phyloP scores from a whole-genome alignment of 1,140 invertebrate genomes.

The Pachypeltis micranthus region DNA sequence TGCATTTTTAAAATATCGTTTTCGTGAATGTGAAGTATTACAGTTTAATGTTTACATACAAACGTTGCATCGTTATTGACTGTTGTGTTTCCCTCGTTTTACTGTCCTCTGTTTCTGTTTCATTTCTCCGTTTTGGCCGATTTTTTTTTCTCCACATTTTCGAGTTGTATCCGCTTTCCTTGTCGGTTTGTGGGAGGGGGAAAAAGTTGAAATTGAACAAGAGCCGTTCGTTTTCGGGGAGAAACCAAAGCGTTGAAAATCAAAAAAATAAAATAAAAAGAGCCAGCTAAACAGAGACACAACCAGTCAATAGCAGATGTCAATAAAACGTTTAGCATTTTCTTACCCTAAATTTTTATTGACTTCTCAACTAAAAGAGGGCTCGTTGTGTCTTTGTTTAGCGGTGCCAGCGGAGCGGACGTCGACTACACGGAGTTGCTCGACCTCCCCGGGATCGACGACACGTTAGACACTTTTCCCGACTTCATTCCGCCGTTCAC shows the following conservation, averaged over 20 bases:
- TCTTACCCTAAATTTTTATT: not conserved
- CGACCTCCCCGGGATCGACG: not conserved
- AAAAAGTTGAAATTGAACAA: not conserved
- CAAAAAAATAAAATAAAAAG: no score
- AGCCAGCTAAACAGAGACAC: slow-evolving; percentile 16
- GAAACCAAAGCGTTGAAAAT: no score
- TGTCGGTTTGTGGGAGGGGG: no score
- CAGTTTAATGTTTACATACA: slow-evolving; percentile 14
- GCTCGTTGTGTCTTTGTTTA: slow-evolving; percentile 17
- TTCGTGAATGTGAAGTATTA: slow-evolving; percentile 12
- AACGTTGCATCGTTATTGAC: slow-evolving; percentile 17
- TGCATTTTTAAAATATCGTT: slow-evolving; percentile 8
- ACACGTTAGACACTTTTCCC: slow-evolving; percentile 2
- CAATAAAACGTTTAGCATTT: not conserved
- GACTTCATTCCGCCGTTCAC: not conserved
- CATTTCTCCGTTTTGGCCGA: no score
- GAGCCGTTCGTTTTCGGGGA: not conserved
- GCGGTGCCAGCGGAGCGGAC: not conserved
- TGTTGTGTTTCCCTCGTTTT: slow-evolving; percentile 16
- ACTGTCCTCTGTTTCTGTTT: not conserved
- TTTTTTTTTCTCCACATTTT: no score
- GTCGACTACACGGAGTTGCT: slow-evolving; percentile 7
- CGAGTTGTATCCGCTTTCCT: no score
- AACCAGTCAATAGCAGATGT: slow-evolving; percentile 18
- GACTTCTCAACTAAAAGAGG: not conserved